Evolutionary conservation across 2,113 vertebrate species (phyloP).

Genomic region (Pan paniscus): DNA sequence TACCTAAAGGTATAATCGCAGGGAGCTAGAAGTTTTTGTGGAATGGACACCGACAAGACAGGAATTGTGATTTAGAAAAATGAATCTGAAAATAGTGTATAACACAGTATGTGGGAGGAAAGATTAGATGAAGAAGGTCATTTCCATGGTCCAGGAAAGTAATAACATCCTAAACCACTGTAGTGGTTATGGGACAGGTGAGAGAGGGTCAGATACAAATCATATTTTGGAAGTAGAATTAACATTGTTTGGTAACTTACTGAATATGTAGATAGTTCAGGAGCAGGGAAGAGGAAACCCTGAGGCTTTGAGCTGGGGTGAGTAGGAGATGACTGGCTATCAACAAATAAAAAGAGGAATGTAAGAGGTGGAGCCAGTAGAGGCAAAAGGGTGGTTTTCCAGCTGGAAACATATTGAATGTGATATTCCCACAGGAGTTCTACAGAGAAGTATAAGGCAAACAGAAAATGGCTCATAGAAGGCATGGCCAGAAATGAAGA

Average conservation of each 20-base stretch:
- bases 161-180: not conserved
- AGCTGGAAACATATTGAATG: not conserved
- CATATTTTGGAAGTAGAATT: constrained; percentile 9
- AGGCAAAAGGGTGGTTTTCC: not conserved
- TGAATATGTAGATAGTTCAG: not conserved
- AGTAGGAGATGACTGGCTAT: not conserved
- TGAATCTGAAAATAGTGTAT: not conserved
- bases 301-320: not conserved
- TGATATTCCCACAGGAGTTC: not conserved
- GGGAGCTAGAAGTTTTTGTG: not conserved
- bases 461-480: not conserved
- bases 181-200: not conserved
- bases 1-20: not conserved
- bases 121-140: not conserved
- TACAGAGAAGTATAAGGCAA: not conserved
- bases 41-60: not conserved
- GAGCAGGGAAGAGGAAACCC: not conserved
- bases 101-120: not conserved
- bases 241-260: not conserved
- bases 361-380: not conserved
- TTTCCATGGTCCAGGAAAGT: not conserved
- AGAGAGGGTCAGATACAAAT: not conserved
- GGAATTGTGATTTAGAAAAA: not conserved
- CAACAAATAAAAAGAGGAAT: not conserved
- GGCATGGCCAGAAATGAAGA: not conserved